Conservation (phyloP, 2,888 invertebrate genomes). For the Chrysolina haemoptera region DNA sequence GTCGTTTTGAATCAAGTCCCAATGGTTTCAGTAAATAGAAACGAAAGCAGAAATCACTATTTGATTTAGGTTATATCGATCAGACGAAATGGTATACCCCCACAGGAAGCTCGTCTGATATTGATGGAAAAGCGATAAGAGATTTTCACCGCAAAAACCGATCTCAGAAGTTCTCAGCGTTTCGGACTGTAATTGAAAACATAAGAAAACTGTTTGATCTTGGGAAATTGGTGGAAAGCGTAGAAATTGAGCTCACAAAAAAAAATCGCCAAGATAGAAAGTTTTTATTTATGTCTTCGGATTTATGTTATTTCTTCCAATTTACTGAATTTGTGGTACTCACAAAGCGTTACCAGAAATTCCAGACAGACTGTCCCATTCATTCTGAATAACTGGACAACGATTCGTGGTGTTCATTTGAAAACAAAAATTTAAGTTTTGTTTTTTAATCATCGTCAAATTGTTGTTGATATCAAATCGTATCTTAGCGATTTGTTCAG, state of each 20-base stretch:
- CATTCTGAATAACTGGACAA: no score
- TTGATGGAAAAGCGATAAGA: slow-evolving; percentile 11
- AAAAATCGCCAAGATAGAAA: not conserved
- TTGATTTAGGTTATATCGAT: not conserved
- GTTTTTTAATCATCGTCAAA: no score
- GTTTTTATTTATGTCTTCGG: not conserved
- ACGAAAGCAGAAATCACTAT: not conserved
- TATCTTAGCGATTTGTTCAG: no score
- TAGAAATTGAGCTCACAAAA: not conserved
- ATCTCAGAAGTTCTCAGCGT: slow-evolving; percentile 10
- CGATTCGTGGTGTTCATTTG: no score
- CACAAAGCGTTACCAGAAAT: no score
- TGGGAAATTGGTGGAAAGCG: not conserved
- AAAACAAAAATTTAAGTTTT: no score
- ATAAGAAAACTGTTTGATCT: slow-evolving; percentile 22
- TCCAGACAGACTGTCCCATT: no score
- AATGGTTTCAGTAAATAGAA: not conserved
- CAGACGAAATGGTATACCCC: not conserved
- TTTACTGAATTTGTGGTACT: no score
- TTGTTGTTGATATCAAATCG: no score
- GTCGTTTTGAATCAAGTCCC: no score
- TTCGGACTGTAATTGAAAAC: slow-evolving; percentile 29
- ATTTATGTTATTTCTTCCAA: not conserved
- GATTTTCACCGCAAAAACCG: slow-evolving; percentile 8
- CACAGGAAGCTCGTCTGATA: not conserved